Evolutionary conservation across 37 sponge, comb jelly and placozoan genomes (phyloP), one percentile per base, ranked within the genome.

Genomic region (Cliona cf. orientalis): DNA sequence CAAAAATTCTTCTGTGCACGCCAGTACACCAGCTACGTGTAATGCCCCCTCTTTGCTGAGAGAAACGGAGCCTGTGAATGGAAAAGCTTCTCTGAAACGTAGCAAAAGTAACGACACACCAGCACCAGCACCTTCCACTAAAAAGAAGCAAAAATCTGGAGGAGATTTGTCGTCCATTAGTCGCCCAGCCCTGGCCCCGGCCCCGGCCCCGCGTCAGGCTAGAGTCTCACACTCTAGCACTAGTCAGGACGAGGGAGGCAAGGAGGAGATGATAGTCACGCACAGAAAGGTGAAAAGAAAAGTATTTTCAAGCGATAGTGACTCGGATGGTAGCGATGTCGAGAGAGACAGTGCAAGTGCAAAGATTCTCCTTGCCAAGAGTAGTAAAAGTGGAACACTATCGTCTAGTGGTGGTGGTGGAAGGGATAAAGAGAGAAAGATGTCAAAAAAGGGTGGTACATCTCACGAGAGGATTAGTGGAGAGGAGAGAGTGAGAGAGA

Each of bases 261-360:
- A 43, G 56, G 45, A 6, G 22, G 37, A 71, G 49, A 43, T 4
- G 44, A 43, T 45, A 6, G 34, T 40, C 39, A 66, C 3, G 6
- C 34, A 34, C 34, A 66, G 37, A 34, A 11, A 44, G 14, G 3
- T n/a, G 22, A 71, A 23, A 26, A 71, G n/a, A 46, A 14, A 41
- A 28, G 46, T 22, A 2, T 35, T 71, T 25, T 71, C 46, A 2
- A 43, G 46, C 19, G 71, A 71, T 43, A 35, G 38, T 42, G 71
- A 71, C 44, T 71, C 71, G 5, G 71, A 71, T 42, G 21, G 26
- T 43, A 14, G n/a, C n/a, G n/a, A 14, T 49, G 9, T 49, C 53
- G 14, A 49, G 9, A 14, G 53, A 9, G 14, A 49, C 53, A 49
- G 53, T 14, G 9, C 53, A 49, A 49, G 14, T 9, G 14, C n/a